phyloP scores from a whole-genome alignment of 2,797 vertebrate genomes.

The Alca torda region DNA sequence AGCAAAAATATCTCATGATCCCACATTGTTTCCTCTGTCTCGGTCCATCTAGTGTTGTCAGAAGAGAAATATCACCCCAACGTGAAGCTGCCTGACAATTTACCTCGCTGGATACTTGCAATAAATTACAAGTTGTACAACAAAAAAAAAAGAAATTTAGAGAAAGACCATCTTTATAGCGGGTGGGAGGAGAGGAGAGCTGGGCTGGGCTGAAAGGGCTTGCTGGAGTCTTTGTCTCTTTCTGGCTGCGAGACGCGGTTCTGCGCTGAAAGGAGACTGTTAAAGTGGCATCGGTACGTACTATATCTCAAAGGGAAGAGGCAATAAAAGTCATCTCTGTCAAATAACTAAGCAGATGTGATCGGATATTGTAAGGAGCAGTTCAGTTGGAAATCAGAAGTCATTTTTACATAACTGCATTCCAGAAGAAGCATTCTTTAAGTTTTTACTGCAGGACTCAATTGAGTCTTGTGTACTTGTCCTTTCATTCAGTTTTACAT shows the following conservation, averaged over 20 bases:
- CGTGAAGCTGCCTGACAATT: background rate
- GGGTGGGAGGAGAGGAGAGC: background rate
- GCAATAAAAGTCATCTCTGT: background rate
- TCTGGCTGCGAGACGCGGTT: background rate
- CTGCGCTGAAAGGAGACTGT: background rate
- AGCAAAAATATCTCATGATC: slow-evolving; percentile 30
- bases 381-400: background rate
- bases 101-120: background rate
- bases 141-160: background rate
- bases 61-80: background rate
- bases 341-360: slow-evolving; percentile 3
- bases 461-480: background rate
- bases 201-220: background rate
- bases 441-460: background rate
- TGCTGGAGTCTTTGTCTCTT: background rate
- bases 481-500: background rate
- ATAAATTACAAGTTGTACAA: background rate
- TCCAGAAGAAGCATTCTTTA: background rate
- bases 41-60: slow-evolving; percentile 1
- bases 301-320: background rate
- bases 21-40: background rate
- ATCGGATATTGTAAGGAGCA: slow-evolving; percentile 20
- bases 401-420: background rate
- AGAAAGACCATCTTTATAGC: background rate
- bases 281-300: background rate